These are phyloP conservation scores for Anarrhichthys ocellatus DNA, from an alignment of 2,113 vertebrate genomes.

Conservation along the genomic window DNA sequence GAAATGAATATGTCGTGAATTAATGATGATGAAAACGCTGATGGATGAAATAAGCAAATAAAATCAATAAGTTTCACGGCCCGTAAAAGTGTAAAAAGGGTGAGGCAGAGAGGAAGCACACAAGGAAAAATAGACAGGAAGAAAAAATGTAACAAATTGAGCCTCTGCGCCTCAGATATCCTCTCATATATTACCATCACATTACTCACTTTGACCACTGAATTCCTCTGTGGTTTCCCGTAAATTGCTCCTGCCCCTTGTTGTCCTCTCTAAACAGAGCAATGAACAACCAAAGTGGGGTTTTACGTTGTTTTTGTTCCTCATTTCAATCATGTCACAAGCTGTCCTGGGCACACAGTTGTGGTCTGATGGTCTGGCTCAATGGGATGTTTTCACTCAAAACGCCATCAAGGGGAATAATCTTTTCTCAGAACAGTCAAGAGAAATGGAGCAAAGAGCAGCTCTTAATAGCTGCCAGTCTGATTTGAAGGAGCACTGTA, in stretches of 20 bases:
- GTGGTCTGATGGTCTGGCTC: conserved; percentile 16
- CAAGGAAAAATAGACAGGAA: neutral
- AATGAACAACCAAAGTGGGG: conserved; percentile 8
- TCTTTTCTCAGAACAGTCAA: conserved; percentile 53
- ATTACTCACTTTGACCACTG: conserved; percentile 5
- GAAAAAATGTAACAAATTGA: neutral
- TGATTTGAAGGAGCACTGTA: conserved; percentile 27
- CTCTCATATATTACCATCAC: conserved; percentile 3
- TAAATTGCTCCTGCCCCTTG: neutral
- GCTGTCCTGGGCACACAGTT: conserved; percentile 20
- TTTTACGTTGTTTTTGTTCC: conserved; percentile 18
- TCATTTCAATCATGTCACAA: conserved; percentile 14
- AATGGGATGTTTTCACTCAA: conserved; percentile 44
- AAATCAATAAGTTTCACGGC: neutral
- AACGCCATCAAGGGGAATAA: conserved; percentile 26
- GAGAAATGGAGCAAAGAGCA: conserved; percentile 26
- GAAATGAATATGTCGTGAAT: neutral
- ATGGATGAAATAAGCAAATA: neutral
- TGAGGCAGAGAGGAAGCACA: neutral
- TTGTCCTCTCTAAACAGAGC: conserved; percentile 11
- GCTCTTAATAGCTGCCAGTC: conserved; percentile 34
- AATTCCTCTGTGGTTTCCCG: neutral
- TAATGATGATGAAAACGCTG: neutral
- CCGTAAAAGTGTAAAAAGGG: neutral
- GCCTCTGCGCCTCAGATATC: neutral